Conservation (phyloP, 2,797 vertebrate species). For the Vipera ursinii region DNA sequence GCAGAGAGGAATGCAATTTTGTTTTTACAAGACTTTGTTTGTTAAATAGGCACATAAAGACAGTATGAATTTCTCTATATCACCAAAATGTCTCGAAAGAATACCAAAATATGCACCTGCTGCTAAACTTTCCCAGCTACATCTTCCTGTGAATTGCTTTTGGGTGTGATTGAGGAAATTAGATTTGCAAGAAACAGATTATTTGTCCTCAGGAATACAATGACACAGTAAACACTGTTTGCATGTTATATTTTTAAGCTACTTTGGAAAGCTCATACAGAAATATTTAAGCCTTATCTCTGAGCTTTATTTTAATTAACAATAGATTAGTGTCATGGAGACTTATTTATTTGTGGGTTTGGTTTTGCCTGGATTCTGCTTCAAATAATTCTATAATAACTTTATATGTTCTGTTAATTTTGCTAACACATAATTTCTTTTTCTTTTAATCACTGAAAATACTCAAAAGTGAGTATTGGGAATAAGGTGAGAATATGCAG, state of each 20-base stretch:
- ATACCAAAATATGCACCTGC: conserved; percentile 28
- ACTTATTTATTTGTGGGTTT: not conserved
- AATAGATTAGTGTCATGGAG: not conserved
- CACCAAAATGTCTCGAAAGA: conserved; percentile 28
- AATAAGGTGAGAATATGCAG: not conserved
- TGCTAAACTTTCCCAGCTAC: conserved; percentile 32
- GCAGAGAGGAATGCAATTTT: conserved; percentile 35
- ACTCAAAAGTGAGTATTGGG: not conserved
- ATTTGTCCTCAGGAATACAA: conserved; percentile 45
- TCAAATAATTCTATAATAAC: not conserved
- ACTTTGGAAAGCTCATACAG: not conserved
- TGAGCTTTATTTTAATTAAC: conserved; percentile 25
- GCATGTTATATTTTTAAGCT: not conserved
- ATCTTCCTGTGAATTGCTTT: conserved; percentile 30
- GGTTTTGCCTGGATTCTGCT: not conserved
- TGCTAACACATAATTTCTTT: not conserved
- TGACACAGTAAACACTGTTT: conserved; percentile 36
- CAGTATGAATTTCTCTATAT: conserved; percentile 13
- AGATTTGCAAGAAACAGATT: conserved; percentile 33
- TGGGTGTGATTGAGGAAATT: conserved; percentile 38
- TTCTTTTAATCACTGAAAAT: not conserved
- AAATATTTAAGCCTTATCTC: not conserved
- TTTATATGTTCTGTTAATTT: not conserved
- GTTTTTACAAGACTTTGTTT: conserved; percentile 31
- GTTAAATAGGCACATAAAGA: conserved; percentile 35